These are phyloP conservation scores for Peucedramus taeniatus DNA, from an alignment of 2,113 vertebrate genomes.

Conservation along the genomic window DNA sequence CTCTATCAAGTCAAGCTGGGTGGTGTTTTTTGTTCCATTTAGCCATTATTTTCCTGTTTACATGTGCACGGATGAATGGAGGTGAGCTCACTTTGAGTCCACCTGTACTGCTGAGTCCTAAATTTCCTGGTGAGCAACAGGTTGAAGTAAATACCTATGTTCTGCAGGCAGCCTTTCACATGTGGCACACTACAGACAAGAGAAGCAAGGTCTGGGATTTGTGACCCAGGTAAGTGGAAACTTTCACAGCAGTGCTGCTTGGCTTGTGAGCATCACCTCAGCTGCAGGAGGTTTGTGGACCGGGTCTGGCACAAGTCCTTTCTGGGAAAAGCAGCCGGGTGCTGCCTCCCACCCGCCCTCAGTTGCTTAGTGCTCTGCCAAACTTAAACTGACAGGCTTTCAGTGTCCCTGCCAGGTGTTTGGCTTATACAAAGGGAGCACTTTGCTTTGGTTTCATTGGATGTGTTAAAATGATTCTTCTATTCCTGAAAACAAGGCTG, in stretches of 20 bases:
- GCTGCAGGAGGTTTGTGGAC: neutral
- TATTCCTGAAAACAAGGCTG: neutral
- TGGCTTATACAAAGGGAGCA: fast-evolving
- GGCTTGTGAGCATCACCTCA: neutral
- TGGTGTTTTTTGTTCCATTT: neutral
- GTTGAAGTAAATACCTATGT: neutral
- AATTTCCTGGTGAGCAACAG: neutral
- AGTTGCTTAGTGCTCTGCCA: neutral
- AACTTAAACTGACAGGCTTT: neutral
- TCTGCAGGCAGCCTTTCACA: neutral
- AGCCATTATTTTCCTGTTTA: neutral
- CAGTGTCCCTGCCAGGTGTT: neutral
- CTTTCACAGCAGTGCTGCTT: neutral
- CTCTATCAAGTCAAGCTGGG: neutral
- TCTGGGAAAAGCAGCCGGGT: fast-evolving
- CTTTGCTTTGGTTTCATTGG: neutral
- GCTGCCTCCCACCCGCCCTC: neutral
- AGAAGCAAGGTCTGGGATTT: neutral
- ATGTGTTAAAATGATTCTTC: neutral
- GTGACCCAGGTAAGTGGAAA: neutral
- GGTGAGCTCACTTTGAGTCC: neutral
- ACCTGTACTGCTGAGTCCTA: neutral
- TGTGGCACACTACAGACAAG: neutral
- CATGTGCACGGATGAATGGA: neutral
- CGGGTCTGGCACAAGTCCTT: neutral